A percentile compares a stretch with the other conserved stretches of the same genome.
Evolutionary conservation across 2,113 vertebrate species (phyloP).

Genomic region (Gorsachius goisagi): DNA sequence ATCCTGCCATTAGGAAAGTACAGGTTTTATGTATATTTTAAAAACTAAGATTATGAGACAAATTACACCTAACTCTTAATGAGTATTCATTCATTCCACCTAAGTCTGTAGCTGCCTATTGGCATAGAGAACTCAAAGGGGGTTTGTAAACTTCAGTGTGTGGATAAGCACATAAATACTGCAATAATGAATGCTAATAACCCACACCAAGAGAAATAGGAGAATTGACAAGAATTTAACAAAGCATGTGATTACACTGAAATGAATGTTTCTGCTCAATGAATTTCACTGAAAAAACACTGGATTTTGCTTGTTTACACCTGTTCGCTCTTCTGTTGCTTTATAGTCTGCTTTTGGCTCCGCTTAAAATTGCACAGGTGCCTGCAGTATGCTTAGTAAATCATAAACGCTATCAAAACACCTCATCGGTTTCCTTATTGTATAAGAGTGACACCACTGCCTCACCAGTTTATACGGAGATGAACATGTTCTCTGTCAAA

Average conservation of each 20-base stretch:
- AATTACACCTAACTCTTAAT: background rate
- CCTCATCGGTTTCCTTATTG: background rate
- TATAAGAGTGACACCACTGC: background rate
- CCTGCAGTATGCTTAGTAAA: background rate
- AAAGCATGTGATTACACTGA: background rate
- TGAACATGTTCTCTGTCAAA: background rate
- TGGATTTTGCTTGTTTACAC: background rate
- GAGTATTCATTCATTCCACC: background rate
- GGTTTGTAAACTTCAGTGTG: background rate
- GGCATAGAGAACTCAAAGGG: background rate
- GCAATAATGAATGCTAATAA: background rate
- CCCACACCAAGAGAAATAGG: background rate
- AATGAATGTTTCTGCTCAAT: background rate
- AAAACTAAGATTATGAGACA: background rate
- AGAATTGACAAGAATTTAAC: background rate
- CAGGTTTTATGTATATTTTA: background rate
- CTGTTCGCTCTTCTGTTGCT: background rate
- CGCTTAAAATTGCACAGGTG: background rate
- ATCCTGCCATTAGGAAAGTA: background rate
- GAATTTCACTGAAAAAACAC: background rate
- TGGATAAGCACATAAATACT: background rate
- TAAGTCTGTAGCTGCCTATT: background rate
- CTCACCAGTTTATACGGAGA: background rate
- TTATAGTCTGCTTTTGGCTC: background rate
- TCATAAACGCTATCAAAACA: background rate